phyloP scores from a whole-genome alignment of 2,888 invertebrate species.

The Muscina levida region DNA sequence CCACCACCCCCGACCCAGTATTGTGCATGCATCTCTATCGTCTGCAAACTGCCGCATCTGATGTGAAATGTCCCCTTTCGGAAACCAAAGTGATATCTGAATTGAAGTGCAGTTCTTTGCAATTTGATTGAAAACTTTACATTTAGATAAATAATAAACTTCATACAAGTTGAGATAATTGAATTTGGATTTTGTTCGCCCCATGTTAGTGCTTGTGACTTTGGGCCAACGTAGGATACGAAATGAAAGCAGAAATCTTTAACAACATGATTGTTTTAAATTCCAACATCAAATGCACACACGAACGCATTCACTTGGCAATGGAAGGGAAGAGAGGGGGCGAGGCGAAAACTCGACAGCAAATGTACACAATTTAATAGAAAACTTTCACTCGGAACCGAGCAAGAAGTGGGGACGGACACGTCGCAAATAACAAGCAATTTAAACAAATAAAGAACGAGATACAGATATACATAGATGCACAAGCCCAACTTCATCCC shows the following conservation, averaged over 20 bases:
- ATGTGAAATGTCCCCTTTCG: background rate
- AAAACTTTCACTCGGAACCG: constrained; percentile 56
- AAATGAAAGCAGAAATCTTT: constrained; percentile 43
- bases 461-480: constrained; percentile 28
- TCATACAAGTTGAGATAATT: constrained; percentile 35
- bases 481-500: background rate
- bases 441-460: constrained; percentile 56
- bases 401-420: constrained; percentile 9
- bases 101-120: background rate
- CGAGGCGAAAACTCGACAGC: background rate
- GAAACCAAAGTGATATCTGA: constrained; percentile 7
- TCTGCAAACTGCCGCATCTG: background rate
- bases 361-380: constrained; percentile 47
- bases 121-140: constrained; percentile 44
- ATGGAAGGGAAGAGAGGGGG: background rate
- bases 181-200: constrained; percentile 20
- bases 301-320: constrained; percentile 13
- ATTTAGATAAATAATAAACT: constrained; percentile 52
- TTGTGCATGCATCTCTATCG: background rate
- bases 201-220: background rate
- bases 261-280: constrained; percentile 48
- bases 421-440: constrained; percentile 46
- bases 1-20: background rate
- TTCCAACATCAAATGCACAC: constrained; percentile 44
- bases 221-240: background rate